Base-by-base conservation (phyloP, 1,140 invertebrate species). In the Hetaerina americana region DNA sequence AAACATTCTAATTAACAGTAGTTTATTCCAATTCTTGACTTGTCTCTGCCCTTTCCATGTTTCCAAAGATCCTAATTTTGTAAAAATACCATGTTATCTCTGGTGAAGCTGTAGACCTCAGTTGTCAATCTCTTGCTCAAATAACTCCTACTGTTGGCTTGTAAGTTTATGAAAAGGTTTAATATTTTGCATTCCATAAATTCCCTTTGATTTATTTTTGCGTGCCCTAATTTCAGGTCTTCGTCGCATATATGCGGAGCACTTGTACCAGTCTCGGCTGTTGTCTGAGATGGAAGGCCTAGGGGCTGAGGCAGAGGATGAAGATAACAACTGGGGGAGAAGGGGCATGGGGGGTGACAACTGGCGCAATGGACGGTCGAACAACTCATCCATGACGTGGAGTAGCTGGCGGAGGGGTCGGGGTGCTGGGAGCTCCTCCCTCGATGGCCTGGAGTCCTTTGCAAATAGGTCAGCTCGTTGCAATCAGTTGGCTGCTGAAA, bases 401-500 rank as follows among this genome's bases (percentile, higher is more conserved):
- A 57, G 40, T n/a, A 57, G 40, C 22, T 57, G 40, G 40, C 2
- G 40, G 22, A 57, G 40, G 22, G 10, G 40, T 5, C 15, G 40
- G 22, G 22, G 15, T 1, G 22, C 15, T 57, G 10, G 2, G 3
- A 5, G 15, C 10, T 3, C 40, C 15, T 3, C 40, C 2, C n/a
- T n/a, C n/a, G 40, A 57, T 18, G 10, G 10, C 40, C 22, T 57
- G 22, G 40, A 57, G 3, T 57, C 40, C 22, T 57, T 57, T 57
- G 40, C 40, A 2, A 12, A 57, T n/a, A 57, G 40, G 40, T 57
- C 40, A 8, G 49, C 26, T 18, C 12, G 26, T 6, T 66, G 73
- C 27, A 83, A 85, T 74, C 73, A 79, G 5, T 84, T 81, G 77
- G 79, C 83, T 0, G 74, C 77, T 5, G 76, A 83, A 0, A 83